Evolutionary conservation across 2,888 invertebrate species (phyloP).

Genomic region (Ectemnius cavifrons): DNA sequence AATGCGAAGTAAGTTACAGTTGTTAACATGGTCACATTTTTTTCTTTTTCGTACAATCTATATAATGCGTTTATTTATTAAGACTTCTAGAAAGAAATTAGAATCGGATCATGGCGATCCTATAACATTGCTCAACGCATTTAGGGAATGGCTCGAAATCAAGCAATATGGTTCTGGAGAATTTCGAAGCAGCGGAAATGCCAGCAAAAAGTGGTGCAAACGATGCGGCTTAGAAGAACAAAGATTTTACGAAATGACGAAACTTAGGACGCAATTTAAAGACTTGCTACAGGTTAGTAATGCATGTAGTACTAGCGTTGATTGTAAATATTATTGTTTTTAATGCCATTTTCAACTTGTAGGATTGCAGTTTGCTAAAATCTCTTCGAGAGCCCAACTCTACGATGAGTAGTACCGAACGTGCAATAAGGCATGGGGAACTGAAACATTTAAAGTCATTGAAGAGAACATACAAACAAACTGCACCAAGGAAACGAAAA

Average conservation of each 20-base stretch:
- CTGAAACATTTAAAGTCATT: slow-evolving; percentile 90
- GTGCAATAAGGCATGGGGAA: slow-evolving; percentile 92
- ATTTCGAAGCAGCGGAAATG: slow-evolving; percentile 65
- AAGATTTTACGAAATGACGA: slow-evolving; percentile 96
- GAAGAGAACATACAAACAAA: slow-evolving; percentile 86
- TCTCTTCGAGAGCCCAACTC: slow-evolving; percentile 80
- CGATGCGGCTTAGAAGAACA: slow-evolving; percentile 97
- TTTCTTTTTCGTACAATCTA: background rate
- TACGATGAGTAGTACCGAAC: slow-evolving; percentile 83
- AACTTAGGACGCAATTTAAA: slow-evolving; percentile 93
- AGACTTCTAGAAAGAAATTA: slow-evolving; percentile 87
- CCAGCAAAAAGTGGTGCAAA: slow-evolving; percentile 89
- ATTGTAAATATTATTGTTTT: background rate
- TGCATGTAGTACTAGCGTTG: background rate
- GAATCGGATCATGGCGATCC: slow-evolving; percentile 98
- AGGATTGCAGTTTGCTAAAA: slow-evolving; percentile 84
- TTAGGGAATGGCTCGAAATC: slow-evolving; percentile 92
- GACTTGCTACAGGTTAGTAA: slow-evolving; percentile 85
- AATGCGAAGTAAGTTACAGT: slow-evolving; percentile 84
- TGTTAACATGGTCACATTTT: slow-evolving; percentile 1
- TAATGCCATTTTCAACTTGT: slow-evolving; percentile 5
- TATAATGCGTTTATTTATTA: slow-evolving; percentile 38
- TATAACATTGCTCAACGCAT: slow-evolving; percentile 91
- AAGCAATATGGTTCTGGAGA: slow-evolving; percentile 81
- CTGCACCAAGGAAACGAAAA: slow-evolving; percentile 85